Conservation (phyloP, 2,888 invertebrate species). For the Aleiodes testaceus region DNA sequence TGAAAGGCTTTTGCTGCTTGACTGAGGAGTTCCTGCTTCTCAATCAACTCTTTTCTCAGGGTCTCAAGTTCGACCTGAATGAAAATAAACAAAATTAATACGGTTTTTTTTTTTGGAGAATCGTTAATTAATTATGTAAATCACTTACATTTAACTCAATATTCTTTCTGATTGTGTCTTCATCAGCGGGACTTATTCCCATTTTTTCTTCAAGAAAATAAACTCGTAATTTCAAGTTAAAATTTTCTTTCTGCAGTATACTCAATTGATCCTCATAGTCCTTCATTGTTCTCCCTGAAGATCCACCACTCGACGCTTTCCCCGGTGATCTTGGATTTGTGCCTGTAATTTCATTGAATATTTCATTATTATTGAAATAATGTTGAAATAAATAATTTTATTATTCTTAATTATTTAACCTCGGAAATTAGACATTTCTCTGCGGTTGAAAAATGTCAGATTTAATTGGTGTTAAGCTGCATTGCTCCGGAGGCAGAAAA, state of each 20-base stretch:
- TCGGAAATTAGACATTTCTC: slow-evolving; percentile 28
- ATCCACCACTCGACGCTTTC: slow-evolving; percentile 55
- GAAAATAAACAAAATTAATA: too few relatives aligned
- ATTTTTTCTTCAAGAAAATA: slow-evolving; percentile 92
- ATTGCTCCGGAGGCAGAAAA: slow-evolving; percentile 1
- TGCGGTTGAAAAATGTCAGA: not conserved
- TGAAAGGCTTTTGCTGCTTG: slow-evolving; percentile 90
- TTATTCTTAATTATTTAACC: not conserved
- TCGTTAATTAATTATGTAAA: too few relatives aligned
- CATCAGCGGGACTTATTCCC: slow-evolving; percentile 80
- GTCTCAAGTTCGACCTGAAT: slow-evolving; percentile 84
- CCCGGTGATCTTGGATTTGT: slow-evolving; percentile 60
- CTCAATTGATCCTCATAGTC: slow-evolving; percentile 92
- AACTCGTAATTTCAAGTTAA: slow-evolving; percentile 91
- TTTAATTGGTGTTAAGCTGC: slow-evolving; percentile 14
- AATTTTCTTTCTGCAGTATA: slow-evolving; percentile 91
- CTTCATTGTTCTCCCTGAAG: slow-evolving; percentile 81
- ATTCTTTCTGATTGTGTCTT: slow-evolving; percentile 80
- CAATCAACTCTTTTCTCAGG: slow-evolving; percentile 82
- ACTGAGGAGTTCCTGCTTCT: slow-evolving; percentile 88
- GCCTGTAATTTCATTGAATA: slow-evolving; percentile 55
- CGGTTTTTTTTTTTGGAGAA: too few relatives aligned
- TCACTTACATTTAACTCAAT: slow-evolving; percentile 78
- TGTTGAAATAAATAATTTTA: not conserved
- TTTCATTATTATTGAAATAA: too few relatives aligned